Evolutionary conservation across 2,113 vertebrate species (phyloP), one percentile per base, ranked within the genome.

Genomic region (Elgaria multicarinata): DNA sequence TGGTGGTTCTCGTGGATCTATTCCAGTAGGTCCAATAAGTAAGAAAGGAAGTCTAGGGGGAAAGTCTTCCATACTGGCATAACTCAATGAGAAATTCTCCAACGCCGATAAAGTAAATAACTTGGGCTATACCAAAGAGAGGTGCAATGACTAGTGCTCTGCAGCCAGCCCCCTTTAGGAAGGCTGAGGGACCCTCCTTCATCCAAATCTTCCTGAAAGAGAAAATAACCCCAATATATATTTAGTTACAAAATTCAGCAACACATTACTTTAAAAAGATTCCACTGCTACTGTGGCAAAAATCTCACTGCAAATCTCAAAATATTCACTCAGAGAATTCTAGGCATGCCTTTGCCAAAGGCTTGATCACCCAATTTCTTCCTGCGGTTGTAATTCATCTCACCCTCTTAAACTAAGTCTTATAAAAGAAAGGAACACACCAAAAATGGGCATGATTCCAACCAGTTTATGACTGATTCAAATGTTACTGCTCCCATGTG

Each of bases 91-190:
- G 44, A 16, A 90, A 87, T 95, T 99, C 98, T 0, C 98, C 98
- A 1, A 98, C 96, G 26, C 98, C 98, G 20, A 98, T 97, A 80
- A 98, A 99, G 93, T 99, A 99, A 92, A 99, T 97, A 3, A 97
- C 98, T 93, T 99, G 98, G 0, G 98, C 98, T 6, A 99, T 98
- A 90, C 98, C 98, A 2, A 99, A 99, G 10, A 99, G 98, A 0
- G 98, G 98, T 6, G 98, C 98, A 2, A 99, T 98, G 95, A 99
- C 98, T 91, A 99, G 95, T 4, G 98, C 98, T 0, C 98, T 97
- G 91, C 98, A 99, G 9, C 97, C 96, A 2, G 98, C 98, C 0
- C 98, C 98, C 93, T 98, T 99, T 84, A 99, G 95, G 93, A 99
- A 99, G 2, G 98, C 98, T 0, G 96, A 83, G 0, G 98, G 98